Evolutionary conservation across 2,888 invertebrate species (phyloP).

Genomic region (Tethea ocularis): DNA sequence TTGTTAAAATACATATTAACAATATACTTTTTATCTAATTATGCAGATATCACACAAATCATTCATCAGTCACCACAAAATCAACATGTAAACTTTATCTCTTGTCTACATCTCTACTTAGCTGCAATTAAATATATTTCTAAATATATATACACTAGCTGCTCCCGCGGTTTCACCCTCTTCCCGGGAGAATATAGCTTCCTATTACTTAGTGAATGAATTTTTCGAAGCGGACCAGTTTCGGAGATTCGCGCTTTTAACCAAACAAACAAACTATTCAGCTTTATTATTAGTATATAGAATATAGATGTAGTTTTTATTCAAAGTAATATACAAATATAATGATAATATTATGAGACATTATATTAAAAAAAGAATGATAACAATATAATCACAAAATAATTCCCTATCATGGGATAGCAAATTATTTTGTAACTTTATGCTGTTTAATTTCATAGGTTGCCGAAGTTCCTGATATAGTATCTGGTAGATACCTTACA

Average conservation of each 20-base stretch:
- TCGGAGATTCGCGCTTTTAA: too few relatives aligned
- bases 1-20: not conserved
- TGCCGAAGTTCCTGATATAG: too few relatives aligned
- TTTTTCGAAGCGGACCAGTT: too few relatives aligned
- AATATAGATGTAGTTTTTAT: not conserved
- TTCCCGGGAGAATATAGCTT: too few relatives aligned
- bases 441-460: not conserved
- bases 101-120: not conserved
- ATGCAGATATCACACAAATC: not conserved
- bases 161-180: too few relatives aligned
- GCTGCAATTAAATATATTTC: not conserved
- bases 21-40: not conserved
- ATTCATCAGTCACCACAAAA: too few relatives aligned
- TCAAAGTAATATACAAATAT: slow-evolving; percentile 2
- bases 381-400: too few relatives aligned
- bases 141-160: not conserved
- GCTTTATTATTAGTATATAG: too few relatives aligned
- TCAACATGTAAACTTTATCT: not conserved
- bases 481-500: too few relatives aligned
- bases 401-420: too few relatives aligned
- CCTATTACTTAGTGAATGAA: too few relatives aligned
- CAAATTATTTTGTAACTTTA: not conserved
- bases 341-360: not conserved
- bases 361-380: not conserved
- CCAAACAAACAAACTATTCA: too few relatives aligned